Conservation (phyloP, 1,140 invertebrate species). For the Drosophila santomea region DNA sequence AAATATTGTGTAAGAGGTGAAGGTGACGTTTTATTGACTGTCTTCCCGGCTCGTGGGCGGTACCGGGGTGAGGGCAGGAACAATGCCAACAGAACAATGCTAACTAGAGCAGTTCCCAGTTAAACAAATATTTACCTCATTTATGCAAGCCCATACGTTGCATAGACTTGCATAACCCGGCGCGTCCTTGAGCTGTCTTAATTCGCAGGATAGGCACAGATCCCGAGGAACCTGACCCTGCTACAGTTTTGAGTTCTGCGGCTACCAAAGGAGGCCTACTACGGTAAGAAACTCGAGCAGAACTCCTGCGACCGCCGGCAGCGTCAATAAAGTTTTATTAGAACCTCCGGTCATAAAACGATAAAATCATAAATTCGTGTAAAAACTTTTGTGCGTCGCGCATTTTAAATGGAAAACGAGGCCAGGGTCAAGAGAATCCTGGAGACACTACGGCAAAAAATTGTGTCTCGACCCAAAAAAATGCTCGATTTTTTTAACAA, state of each 20-base stretch:
- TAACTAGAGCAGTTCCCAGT: slow-evolving; percentile 76
- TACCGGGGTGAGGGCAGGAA: slow-evolving; percentile 50
- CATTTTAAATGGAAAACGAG: slow-evolving; percentile 77
- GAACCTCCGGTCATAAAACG: slow-evolving; percentile 67
- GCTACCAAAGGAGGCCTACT: slow-evolving; percentile 74
- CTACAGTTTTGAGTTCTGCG: slow-evolving; percentile 63
- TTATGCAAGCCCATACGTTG: slow-evolving; percentile 78
- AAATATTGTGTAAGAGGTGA: slow-evolving; percentile 74
- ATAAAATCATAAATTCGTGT: slow-evolving; percentile 76
- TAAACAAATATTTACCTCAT: slow-evolving; percentile 69
- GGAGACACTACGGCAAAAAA: slow-evolving; percentile 54
- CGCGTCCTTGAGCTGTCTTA: slow-evolving; percentile 54
- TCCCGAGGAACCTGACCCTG: slow-evolving; percentile 46
- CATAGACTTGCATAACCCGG: slow-evolving; percentile 77
- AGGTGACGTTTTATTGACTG: slow-evolving; percentile 52
- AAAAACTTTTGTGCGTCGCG: slow-evolving; percentile 66
- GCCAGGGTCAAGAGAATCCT: slow-evolving; percentile 27
- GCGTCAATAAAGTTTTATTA: slow-evolving; percentile 77
- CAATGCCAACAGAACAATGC: slow-evolving; percentile 52
- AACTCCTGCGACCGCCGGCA: slow-evolving; percentile 23
- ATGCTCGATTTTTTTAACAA: slow-evolving; percentile 80
- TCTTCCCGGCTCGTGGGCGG: slow-evolving; percentile 61
- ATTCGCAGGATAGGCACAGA: slow-evolving; percentile 35
- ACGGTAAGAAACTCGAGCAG: slow-evolving; percentile 69
- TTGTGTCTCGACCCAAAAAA: slow-evolving; percentile 72